Percentiles rank a stretch among this genome's conserved stretches.
These are phyloP conservation scores for Anabas testudineus DNA, from an alignment of 2,797 vertebrate genomes.

Conservation along the genomic window DNA sequence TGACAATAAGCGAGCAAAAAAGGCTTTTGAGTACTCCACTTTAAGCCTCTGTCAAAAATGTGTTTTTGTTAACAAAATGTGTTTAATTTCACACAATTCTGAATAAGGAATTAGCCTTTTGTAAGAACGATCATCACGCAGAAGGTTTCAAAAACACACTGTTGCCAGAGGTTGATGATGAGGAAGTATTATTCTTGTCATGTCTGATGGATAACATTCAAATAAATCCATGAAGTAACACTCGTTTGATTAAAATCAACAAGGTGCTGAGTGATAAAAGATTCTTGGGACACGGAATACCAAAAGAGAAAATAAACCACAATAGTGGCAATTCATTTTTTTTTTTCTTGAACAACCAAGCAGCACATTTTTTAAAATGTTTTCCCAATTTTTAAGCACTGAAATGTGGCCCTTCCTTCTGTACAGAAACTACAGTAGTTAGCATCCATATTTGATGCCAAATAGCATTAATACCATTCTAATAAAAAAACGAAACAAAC, in stretches of 20 bases:
- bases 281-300: not conserved
- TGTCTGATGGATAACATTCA: slow-evolving; percentile 17
- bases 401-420: slow-evolving; percentile 14
- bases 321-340: not conserved
- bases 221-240: slow-evolving; percentile 9
- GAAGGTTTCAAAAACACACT: slow-evolving; percentile 13
- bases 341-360: slow-evolving; percentile 23
- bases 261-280: slow-evolving; percentile 25
- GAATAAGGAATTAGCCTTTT: not conserved
- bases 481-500: slow-evolving; percentile 14
- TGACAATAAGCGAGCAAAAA: not conserved
- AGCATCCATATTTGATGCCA: slow-evolving; percentile 19
- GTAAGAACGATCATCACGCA: not conserved
- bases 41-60: not conserved
- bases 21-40: not conserved
- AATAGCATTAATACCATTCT: slow-evolving; percentile 31
- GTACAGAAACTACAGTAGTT: slow-evolving; percentile 38
- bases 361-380: slow-evolving; percentile 11
- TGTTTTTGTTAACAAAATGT: not conserved
- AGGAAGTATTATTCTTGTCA: slow-evolving; percentile 22
- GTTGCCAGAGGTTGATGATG: not conserved
- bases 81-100: not conserved
- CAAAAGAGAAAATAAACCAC: not conserved
- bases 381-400: not conserved
- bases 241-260: slow-evolving; percentile 4